Evolutionary conservation across 2,888 invertebrate species (phyloP).

Genomic region (Eristalis pertinax): DNA sequence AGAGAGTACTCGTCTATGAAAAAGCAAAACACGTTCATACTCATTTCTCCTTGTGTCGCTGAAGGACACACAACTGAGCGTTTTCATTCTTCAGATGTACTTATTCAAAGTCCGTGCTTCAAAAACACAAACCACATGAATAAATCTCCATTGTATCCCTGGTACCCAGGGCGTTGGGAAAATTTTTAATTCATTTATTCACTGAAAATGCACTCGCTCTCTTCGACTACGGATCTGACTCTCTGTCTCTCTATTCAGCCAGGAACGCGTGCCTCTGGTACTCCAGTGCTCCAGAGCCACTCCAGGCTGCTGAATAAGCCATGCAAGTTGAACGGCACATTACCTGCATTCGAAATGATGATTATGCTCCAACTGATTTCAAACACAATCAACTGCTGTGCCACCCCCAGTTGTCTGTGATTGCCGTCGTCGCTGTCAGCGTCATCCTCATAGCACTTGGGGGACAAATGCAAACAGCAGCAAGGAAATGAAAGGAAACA

Average conservation of each 20-base stretch:
- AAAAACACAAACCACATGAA: conserved; percentile 67
- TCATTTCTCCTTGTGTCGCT: background rate
- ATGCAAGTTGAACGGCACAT: conserved; percentile 72
- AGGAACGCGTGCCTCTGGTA: background rate
- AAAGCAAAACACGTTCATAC: conserved; percentile 25
- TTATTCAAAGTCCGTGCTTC: conserved; percentile 16
- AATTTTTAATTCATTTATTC: conserved; percentile 72
- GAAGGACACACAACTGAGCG: conserved; percentile 6
- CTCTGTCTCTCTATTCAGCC: background rate
- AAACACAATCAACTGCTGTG: conserved; percentile 65
- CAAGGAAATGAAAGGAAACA: conserved; percentile 23
- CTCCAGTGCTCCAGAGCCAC: background rate
- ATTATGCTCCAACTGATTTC: conserved; percentile 71
- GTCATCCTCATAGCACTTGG: conserved; percentile 45
- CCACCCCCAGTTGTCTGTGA: conserved; percentile 53
- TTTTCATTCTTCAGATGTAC: background rate
- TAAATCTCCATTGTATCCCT: conserved; percentile 65
- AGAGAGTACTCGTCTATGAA: background rate
- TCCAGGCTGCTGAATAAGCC: conserved; percentile 55
- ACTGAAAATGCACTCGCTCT: conserved; percentile 65
- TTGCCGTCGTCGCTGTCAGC: conserved; percentile 24
- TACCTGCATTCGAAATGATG: conserved; percentile 72
- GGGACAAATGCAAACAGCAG: conserved; percentile 51
- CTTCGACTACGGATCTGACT: background rate
- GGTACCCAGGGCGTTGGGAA: conserved; percentile 48